Conservation (phyloP, 2,797 vertebrate genomes). For the Rhinoraja longicauda region DNA sequence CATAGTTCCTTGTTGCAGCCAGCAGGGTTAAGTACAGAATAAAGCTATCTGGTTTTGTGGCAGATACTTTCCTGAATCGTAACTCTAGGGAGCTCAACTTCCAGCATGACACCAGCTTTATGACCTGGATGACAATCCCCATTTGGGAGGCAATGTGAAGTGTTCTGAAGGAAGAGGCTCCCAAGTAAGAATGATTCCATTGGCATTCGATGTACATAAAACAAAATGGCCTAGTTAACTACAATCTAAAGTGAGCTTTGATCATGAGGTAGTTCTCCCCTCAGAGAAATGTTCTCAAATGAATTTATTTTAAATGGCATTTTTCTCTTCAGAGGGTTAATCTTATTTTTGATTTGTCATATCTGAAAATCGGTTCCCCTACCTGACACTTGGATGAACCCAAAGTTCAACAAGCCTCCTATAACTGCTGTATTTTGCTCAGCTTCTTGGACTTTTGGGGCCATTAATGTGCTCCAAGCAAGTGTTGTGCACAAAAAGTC, state of each 20-base stretch:
- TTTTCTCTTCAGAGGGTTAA: not conserved
- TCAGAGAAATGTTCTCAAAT: not conserved
- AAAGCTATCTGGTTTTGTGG: not conserved
- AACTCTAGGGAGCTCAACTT: not conserved
- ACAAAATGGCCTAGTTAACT: not conserved
- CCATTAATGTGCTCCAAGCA: too few species aligned
- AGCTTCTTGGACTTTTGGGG: too few species aligned
- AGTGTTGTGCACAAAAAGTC: too few species aligned
- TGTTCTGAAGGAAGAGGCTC: not conserved
- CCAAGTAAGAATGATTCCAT: not conserved
- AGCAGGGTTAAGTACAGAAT: not conserved
- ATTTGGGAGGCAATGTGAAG: too few species aligned
- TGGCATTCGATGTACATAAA: not conserved
- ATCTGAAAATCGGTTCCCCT: not conserved
- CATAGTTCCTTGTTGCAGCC: not conserved
- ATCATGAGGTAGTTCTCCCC: not conserved
- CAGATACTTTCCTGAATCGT: not conserved
- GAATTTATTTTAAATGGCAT: not conserved
- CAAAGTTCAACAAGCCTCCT: too few species aligned
- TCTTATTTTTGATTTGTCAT: not conserved
- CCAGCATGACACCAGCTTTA: not conserved
- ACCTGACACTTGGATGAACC: too few species aligned
- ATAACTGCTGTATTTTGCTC: too few species aligned
- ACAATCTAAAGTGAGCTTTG: not conserved
- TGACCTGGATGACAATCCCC: too few species aligned